phyloP scores from a whole-genome alignment of 2,888 invertebrate species.

The Diabrotica balteata region DNA sequence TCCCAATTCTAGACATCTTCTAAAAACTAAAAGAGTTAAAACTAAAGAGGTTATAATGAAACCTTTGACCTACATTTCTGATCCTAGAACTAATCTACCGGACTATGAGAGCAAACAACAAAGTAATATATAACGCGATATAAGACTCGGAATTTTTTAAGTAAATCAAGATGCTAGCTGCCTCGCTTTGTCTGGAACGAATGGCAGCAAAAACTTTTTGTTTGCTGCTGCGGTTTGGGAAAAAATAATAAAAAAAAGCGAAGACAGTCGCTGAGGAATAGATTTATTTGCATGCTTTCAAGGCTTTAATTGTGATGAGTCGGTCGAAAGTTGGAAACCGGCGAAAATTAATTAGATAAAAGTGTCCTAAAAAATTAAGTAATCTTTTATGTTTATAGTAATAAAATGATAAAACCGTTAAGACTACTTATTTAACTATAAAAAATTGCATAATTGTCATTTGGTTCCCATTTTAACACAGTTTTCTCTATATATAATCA shows the following conservation, averaged over 20 bases:
- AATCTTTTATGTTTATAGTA: too few relatives aligned
- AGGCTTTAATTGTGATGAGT: conserved; percentile 1
- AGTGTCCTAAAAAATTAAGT: too few relatives aligned
- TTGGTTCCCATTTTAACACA: too few relatives aligned
- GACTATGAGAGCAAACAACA: conserved; percentile 4
- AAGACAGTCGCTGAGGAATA: conserved; percentile 7
- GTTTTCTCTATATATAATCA: too few relatives aligned
- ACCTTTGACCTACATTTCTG: too few relatives aligned
- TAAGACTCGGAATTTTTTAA: conserved; percentile 20
- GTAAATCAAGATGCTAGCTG: conserved; percentile 14
- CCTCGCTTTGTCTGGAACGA: conserved; percentile 7
- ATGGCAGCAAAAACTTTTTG: conserved; percentile 14
- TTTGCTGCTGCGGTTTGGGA: neutral
- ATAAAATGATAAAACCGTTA: too few relatives aligned
- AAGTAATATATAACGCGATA: conserved; percentile 17
- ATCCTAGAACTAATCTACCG: too few relatives aligned
- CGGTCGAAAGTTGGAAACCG: neutral
- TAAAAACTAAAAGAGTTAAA: too few relatives aligned
- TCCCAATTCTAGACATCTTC: too few relatives aligned
- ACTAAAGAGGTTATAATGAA: too few relatives aligned
- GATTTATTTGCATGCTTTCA: conserved; percentile 11
- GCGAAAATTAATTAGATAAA: neutral
- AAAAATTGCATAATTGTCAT: too few relatives aligned
- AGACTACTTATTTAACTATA: too few relatives aligned
- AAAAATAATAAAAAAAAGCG: neutral